Percentiles rank a stretch among this genome's conserved stretches.
phyloP scores from a whole-genome alignment of 1,140 invertebrate species.

The Saccostrea echinata region DNA sequence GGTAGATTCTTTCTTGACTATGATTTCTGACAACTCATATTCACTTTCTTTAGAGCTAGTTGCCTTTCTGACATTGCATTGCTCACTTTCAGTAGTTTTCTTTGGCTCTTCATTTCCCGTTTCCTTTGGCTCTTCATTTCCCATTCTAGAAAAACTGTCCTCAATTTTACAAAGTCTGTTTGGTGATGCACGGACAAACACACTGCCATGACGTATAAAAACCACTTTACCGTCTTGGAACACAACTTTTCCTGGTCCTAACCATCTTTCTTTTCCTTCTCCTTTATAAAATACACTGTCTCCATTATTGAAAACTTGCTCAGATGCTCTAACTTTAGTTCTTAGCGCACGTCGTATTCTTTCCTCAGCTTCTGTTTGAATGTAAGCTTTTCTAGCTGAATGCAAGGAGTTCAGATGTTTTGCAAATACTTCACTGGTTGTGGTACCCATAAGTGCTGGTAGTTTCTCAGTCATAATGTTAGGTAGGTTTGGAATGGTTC shows the following conservation, averaged over 20 bases:
- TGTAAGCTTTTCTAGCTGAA: slow-evolving; percentile 43
- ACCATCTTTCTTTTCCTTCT: slow-evolving; percentile 55
- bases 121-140: neutral
- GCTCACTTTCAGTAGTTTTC: neutral
- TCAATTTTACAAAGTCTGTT: neutral
- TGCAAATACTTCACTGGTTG: neutral
- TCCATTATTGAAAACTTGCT: slow-evolving; percentile 53
- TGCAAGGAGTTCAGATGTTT: slow-evolving; percentile 20
- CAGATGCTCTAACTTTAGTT: slow-evolving; percentile 52
- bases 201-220: neutral
- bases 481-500: neutral
- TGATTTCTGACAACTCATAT: neutral
- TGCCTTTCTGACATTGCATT: neutral
- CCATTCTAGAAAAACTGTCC: neutral
- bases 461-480: neutral
- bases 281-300: slow-evolving; percentile 59
- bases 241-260: slow-evolving; percentile 52
- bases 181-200: neutral
- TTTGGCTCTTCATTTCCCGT: neutral
- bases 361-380: slow-evolving; percentile 55
- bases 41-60: neutral
- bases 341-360: slow-evolving; percentile 56
- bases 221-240: slow-evolving; percentile 57
- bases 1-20: neutral
- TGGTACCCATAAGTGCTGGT: neutral